Evolutionary conservation across 2,888 invertebrate species (phyloP).

Genomic region (Himalopsyche anomala): DNA sequence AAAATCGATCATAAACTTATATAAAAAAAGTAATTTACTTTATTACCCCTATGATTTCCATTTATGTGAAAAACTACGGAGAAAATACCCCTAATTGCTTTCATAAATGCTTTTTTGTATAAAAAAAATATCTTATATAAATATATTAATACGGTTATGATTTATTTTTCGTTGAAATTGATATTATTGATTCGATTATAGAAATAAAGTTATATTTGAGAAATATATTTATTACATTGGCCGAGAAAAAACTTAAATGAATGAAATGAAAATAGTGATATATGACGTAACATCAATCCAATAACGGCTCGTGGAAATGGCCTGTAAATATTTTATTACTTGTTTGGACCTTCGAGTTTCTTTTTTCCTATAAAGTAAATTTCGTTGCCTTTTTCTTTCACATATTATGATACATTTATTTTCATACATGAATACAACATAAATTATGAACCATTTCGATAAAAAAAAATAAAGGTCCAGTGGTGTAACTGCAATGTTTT

Average conservation of each 20-base stretch:
- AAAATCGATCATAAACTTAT: too few species aligned
- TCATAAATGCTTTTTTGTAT: too few species aligned
- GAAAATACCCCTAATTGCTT: not conserved
- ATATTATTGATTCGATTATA: too few species aligned
- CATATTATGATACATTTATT: not conserved
- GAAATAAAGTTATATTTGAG: too few species aligned
- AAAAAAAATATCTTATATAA: too few species aligned
- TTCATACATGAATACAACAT: not conserved
- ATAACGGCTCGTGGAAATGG: constrained; percentile 24
- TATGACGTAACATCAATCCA: constrained; percentile 23
- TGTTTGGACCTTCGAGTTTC: not conserved
- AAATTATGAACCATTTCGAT: not conserved
- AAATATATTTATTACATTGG: not conserved
- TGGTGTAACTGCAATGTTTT: too few species aligned
- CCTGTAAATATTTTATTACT: constrained; percentile 33
- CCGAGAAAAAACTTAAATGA: constrained; percentile 1
- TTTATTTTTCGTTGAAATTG: not conserved
- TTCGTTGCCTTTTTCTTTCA: not conserved
- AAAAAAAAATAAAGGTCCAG: too few species aligned
- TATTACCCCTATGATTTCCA: too few species aligned
- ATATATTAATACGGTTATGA: too few species aligned
- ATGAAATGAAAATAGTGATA: constrained; percentile 18
- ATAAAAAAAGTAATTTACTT: too few species aligned
- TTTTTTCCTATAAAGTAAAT: not conserved
- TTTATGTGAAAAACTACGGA: not conserved